Conservation (phyloP, 2,113 vertebrate genomes). For the Orycteropus afer region DNA sequence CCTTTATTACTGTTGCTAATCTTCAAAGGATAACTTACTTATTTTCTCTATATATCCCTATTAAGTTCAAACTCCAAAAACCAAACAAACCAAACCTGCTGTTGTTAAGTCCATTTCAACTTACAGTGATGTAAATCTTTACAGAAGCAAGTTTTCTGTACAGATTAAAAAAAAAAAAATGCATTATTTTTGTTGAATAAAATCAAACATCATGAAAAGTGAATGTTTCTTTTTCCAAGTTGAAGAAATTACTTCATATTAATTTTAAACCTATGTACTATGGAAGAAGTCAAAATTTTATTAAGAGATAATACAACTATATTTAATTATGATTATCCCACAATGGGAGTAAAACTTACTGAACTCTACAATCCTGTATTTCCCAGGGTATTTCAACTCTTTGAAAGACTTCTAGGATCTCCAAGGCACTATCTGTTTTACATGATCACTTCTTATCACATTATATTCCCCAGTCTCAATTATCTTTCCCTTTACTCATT, state of each 20-base stretch:
- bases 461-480: neutral
- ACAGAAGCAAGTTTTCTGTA: too few relatives aligned
- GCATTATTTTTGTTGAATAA: neutral
- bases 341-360: neutral
- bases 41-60: neutral
- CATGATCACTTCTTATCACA: neutral
- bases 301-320: constrained; percentile 13
- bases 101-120: too few relatives aligned
- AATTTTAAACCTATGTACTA: neutral
- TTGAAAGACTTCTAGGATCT: neutral
- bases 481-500: constrained; percentile 7
- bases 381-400: neutral
- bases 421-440: neutral
- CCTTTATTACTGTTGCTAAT: neutral
- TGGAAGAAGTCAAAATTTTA: constrained; percentile 10
- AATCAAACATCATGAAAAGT: neutral
- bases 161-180: too few relatives aligned
- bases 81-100: too few relatives aligned
- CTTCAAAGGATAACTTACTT: neutral
- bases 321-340: constrained; percentile 28
- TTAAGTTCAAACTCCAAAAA: neutral
- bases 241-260: neutral
- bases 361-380: neutral
- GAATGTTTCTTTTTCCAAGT: neutral
- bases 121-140: too few relatives aligned